Conservation (phyloP, 2,888 invertebrate species). For the Thecophora atra region DNA sequence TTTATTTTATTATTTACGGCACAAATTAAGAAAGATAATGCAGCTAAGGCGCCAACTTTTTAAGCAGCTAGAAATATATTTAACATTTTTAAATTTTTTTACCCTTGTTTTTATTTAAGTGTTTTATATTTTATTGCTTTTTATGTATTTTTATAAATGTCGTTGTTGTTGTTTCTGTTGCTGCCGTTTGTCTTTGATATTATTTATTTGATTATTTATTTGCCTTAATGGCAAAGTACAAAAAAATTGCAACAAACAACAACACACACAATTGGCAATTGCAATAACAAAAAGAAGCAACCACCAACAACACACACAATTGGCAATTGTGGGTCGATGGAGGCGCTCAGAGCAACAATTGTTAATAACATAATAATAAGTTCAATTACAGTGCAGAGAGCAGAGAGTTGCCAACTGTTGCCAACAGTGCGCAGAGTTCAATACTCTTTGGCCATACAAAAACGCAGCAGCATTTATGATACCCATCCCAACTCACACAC, state of each 20-base stretch:
- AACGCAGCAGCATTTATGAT: too few species aligned
- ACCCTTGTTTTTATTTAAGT: background rate
- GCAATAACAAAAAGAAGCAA: too few species aligned
- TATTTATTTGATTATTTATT: background rate
- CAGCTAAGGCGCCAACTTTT: too few species aligned
- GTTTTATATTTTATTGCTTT: too few species aligned
- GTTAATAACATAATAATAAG: conserved; percentile 33
- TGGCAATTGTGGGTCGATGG: conserved; percentile 30
- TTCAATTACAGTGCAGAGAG: conserved; percentile 30
- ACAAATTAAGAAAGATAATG: too few species aligned
- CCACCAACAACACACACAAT: conserved; percentile 23
- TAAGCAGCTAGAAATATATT: too few species aligned
- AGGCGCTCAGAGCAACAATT: background rate
- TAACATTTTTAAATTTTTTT: background rate
- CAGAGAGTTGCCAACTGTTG: conserved; percentile 19
- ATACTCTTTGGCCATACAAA: conserved; percentile 31
- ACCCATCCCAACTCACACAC: too few species aligned
- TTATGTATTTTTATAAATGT: background rate
- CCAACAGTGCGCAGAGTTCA: conserved; percentile 29
- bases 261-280: conserved; percentile 5
- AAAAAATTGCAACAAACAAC: background rate
- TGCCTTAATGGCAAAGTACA: background rate
- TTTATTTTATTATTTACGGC: too few species aligned
- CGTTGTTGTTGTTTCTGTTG: background rate
- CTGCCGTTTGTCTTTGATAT: conserved; percentile 1